phyloP scores from a whole-genome alignment of 2,797 vertebrate species.

The Chloroceryle amazona region DNA sequence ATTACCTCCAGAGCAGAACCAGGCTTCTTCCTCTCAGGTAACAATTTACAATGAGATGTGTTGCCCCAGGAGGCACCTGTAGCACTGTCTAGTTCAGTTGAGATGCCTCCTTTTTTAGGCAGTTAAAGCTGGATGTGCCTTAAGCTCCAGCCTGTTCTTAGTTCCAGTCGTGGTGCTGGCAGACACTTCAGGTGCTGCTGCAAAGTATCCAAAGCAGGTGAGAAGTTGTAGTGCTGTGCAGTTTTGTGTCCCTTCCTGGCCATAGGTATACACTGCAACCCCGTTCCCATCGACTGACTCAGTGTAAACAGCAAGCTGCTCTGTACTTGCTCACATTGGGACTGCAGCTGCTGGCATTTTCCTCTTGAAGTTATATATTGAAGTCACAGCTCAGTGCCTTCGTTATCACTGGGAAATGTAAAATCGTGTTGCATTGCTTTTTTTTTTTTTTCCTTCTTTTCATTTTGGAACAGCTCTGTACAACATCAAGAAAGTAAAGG shows the following conservation, averaged over 20 bases:
- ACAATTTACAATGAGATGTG: not conserved
- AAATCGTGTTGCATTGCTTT: not conserved
- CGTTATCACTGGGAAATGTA: not conserved
- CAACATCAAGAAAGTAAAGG: not conserved
- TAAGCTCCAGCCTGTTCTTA: not conserved
- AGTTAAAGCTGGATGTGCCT: not conserved
- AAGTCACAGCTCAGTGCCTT: not conserved
- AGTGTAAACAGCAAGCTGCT: not conserved
- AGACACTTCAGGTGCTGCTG: not conserved
- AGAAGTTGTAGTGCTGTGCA: not conserved
- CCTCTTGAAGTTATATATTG: not conserved
- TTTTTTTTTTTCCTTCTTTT: not conserved
- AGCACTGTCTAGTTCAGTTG: not conserved
- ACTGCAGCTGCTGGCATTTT: not conserved
- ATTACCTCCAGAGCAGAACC: not conserved
- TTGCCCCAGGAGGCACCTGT: not conserved
- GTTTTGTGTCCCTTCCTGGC: not conserved
- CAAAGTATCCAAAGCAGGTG: not conserved
- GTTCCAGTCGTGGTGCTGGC: not conserved
- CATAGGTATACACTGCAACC: accelerated
- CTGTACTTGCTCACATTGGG: not conserved
- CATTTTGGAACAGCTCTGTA: not conserved
- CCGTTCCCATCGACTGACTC: accelerated
- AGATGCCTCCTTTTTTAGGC: not conserved
- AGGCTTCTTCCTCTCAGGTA: not conserved